Evolutionary conservation across 2,888 invertebrate genomes (phyloP), one percentile per base, ranked within the genome.

Genomic region (Cryptocheilus praepositus): DNA sequence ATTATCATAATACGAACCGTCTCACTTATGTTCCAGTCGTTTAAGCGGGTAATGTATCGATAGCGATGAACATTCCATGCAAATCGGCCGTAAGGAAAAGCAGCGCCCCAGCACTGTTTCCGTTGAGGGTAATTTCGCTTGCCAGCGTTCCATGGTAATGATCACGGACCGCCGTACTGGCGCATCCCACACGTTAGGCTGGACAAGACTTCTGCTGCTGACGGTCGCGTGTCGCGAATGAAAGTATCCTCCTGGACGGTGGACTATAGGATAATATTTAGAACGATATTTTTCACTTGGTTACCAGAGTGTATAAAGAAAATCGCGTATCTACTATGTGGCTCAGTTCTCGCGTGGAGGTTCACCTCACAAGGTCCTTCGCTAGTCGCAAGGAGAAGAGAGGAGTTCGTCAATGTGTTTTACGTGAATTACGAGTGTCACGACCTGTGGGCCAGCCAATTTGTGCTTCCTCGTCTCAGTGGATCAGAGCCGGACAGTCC

Each of bases 211-310:
- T 88, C 82, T 78, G 65, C 87, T 71, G 67, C 18, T 81, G 68
- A 64, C 69, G 81, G 81, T 88, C 84, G 88, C 88, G 88, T 88
- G 88, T 87, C 84, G 81, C 84, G 85, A 89, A 89, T 89, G 88
- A 89, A 89, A 89, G 88, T 89, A 88, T 85, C 85, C 77, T 77
- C 71, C 73, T 62, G 51, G 51, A 71, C 65, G 76, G 76, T 74
- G 80, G 82, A 80, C 81, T 84, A 77, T 78, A 84, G 83, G 84
- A 84, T 88, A 86, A 87, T 88, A 88, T 88, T 88, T 88, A 88
- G 88, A 88, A 88, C 88, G 86, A 89, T 88, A 88, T 88, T 89
- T 89, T 88, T 89, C 88, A 87, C 88, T 88, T 88, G 86, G 85
- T 82, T 85, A 85, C 88, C 87, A 77, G 86, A 88, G 87, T 89